Base-by-base conservation (phyloP, 1,140 invertebrate genomes). In the Onthophagus taurus region DNA sequence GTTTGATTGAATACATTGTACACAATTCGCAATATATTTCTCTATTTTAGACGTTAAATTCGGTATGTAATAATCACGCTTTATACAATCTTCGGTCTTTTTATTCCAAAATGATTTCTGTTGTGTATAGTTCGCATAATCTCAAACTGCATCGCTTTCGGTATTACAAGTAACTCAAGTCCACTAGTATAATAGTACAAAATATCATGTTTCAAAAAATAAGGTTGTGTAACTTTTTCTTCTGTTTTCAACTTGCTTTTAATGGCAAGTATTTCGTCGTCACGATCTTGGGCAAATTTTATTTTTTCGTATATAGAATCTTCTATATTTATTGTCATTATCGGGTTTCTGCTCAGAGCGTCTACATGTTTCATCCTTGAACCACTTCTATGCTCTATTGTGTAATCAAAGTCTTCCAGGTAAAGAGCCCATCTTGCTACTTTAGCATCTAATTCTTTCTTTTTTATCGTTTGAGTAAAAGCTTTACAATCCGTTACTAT, bases 311-410 rank as follows among this genome's bases (percentile, higher is more conserved):
- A 34, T 6, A n/a, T 14, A 44, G 16, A 13, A 24, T 13, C 19
- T 19, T 46, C 44, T n/a, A 16, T n/a, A n/a, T 21, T 12, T n/a
- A 34, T 41, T 16, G 20, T 26, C 18, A 13, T 35, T n/a, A 42
- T 29, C 8, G 31, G 42, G 23, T 45, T 41, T 39, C 50, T 20
- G 20, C 47, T 49, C 31, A 52, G 34, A 37, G 47, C 54, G 39
- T 72, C 66, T 1, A 62, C 61, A 47, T 71, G 67, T 42, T 58
- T 59, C 59, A 70, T 66, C 14, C 49, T 37, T 1, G 16, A 48
- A 6, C 59, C 62, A 3, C 55, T 46, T 44, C 59, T 47, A 48
- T 67, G 61, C 8, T 57, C 58, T 11, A 63, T 50, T 16, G 31
- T 11, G 31, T 61, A 56, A 41, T 65, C 52, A 42, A 51, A 64